These are phyloP conservation scores for Malachius bipustulatus DNA, from an alignment of 2,888 invertebrate species.

Conservation along the genomic window DNA sequence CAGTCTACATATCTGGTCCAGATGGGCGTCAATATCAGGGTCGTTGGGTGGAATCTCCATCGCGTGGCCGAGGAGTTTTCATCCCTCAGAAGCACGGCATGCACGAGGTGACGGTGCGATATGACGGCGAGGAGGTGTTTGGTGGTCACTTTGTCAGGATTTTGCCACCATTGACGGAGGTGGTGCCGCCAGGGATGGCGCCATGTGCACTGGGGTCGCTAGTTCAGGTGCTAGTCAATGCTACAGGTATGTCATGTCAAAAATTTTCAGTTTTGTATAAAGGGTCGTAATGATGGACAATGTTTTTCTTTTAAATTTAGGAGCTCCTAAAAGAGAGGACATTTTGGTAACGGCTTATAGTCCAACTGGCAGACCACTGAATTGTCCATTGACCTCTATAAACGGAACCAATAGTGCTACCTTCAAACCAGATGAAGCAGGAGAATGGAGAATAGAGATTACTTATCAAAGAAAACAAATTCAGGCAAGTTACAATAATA, in stretches of 20 bases:
- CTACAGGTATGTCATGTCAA: conserved; percentile 47
- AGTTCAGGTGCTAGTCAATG: conserved; percentile 86
- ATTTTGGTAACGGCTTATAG: conserved; percentile 88
- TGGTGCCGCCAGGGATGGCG: conserved; percentile 85
- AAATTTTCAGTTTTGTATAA: conserved; percentile 5
- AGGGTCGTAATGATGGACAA: background rate
- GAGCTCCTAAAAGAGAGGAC: conserved; percentile 66
- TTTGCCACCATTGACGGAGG: conserved; percentile 73
- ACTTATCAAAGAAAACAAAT: conserved; percentile 94
- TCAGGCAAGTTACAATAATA: conserved; percentile 38
- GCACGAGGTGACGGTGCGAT: conserved; percentile 63
- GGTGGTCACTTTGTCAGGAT: conserved; percentile 69
- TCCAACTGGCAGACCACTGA: conserved; percentile 72
- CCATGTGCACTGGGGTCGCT: conserved; percentile 91
- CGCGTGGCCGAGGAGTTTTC: conserved; percentile 76
- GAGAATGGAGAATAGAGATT: conserved; percentile 94
- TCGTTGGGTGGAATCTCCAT: conserved; percentile 46
- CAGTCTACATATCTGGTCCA: conserved; percentile 33
- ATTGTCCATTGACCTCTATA: conserved; percentile 74
- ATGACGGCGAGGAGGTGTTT: conserved; percentile 43
- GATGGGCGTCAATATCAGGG: conserved; percentile 34
- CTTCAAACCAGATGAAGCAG: conserved; percentile 94
- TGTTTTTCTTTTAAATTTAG: conserved; percentile 37
- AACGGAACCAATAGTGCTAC: conserved; percentile 88
- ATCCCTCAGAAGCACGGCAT: conserved; percentile 84